Evolutionary conservation across 2,113 vertebrate species (phyloP).

Genomic region (Gracilinanus agilis): DNA sequence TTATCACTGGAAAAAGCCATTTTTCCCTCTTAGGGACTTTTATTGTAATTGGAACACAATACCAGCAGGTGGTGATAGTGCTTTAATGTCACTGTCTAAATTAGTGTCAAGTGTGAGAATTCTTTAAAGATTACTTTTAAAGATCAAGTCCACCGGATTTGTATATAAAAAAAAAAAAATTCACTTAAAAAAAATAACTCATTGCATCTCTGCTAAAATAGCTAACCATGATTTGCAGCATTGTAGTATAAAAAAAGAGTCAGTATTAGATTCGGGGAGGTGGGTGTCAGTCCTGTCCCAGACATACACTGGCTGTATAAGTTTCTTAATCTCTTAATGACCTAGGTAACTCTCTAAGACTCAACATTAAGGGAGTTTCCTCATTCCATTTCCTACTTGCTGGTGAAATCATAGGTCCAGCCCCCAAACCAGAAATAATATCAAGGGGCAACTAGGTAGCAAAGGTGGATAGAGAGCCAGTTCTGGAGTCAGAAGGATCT

Average conservation of each 20-base stretch:
- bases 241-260: neutral
- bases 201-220: neutral
- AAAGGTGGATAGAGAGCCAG: no score
- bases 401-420: neutral
- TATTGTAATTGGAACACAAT: neutral
- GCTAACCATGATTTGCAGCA: neutral
- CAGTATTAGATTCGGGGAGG: neutral
- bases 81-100: no score
- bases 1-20: constrained; percentile 24
- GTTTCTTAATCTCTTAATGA: neutral
- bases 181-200: neutral
- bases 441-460: neutral
- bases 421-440: neutral
- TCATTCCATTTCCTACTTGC: neutral
- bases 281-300: neutral
- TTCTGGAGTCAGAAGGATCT: no score
- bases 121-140: neutral
- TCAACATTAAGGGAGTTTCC: constrained; percentile 8
- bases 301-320: neutral
- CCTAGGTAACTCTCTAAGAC: neutral
- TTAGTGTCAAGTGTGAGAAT: constrained; percentile 2
- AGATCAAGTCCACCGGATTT: neutral
- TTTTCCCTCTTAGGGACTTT: constrained; percentile 35
- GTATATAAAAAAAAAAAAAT: neutral
- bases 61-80: neutral